Percentiles rank a stretch among this genome's conserved stretches.
Evolutionary conservation across 2,113 vertebrate genomes (phyloP).

Genomic region (Alouatta palliata): DNA sequence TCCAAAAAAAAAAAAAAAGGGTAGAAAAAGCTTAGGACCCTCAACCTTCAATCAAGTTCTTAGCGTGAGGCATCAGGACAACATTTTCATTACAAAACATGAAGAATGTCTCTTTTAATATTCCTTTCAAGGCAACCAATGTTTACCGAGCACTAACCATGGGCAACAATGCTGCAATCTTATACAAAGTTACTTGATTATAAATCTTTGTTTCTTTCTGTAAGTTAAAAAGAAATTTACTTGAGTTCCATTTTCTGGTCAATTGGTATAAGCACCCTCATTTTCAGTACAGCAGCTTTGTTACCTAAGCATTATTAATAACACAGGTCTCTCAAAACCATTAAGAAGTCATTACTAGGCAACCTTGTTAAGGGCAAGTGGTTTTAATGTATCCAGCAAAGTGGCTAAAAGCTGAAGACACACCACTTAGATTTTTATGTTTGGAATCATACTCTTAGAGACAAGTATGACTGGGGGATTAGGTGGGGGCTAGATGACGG

Average conservation of each 20-base stretch:
- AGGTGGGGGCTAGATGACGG: too few relatives aligned
- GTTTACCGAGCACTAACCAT: neutral
- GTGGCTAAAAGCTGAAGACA: neutral
- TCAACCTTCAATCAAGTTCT: neutral
- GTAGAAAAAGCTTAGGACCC: neutral
- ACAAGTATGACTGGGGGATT: too few relatives aligned
- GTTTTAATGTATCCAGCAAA: neutral
- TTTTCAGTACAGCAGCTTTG: neutral
- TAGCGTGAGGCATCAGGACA: neutral
- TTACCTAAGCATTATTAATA: conserved; percentile 11
- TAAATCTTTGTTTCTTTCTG: neutral
- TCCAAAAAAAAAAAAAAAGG: too few relatives aligned
- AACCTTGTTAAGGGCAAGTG: neutral
- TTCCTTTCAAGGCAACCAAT: neutral
- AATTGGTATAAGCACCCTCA: neutral
- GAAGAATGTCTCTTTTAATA: neutral
- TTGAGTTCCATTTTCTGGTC: neutral
- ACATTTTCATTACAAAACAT: neutral
- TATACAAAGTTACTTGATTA: neutral
- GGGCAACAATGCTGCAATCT: neutral
- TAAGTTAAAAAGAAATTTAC: neutral
- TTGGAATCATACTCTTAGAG: neutral
- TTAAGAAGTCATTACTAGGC: neutral
- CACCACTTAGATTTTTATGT: neutral
- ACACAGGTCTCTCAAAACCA: neutral